Conservation (phyloP, 2,888 invertebrate genomes). For the Tinea trinotella region DNA sequence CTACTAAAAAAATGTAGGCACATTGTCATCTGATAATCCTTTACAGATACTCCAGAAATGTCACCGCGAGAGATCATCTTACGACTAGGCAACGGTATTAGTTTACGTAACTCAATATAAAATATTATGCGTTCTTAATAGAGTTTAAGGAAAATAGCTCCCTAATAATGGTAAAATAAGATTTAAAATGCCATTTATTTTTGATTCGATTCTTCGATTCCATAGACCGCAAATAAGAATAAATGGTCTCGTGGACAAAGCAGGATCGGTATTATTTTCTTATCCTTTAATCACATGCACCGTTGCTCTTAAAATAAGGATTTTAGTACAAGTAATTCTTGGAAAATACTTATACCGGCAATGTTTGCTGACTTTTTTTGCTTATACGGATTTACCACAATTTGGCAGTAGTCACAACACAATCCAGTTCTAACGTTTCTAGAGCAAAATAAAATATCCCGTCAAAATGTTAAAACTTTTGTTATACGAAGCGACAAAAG, state of each 20-base stretch:
- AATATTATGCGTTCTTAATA: conserved; percentile 18
- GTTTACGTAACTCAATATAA: conserved; percentile 70
- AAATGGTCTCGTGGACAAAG: conserved; percentile 43
- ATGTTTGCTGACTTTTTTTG: conserved; percentile 50
- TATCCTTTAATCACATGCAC: conserved; percentile 72
- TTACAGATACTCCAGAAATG: conserved; percentile 59
- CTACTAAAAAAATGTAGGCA: conserved; percentile 44
- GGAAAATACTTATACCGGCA: conserved; percentile 32
- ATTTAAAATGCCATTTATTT: neutral
- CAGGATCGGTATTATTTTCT: conserved; percentile 63
- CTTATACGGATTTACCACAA: conserved; percentile 30
- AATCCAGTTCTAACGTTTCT: conserved; percentile 42
- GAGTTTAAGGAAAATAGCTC: neutral
- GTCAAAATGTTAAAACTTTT: conserved; percentile 37
- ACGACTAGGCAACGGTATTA: conserved; percentile 62
- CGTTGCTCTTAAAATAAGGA: conserved; percentile 64
- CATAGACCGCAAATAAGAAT: conserved; percentile 65
- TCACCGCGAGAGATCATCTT: conserved; percentile 68
- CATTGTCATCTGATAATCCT: conserved; percentile 71
- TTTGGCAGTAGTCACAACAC: conserved; percentile 28
- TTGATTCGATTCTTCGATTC: conserved; percentile 23
- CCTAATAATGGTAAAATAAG: conserved; percentile 4
- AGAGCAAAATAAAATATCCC: conserved; percentile 36
- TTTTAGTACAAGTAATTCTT: conserved; percentile 49
- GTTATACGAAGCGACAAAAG: conserved; percentile 23